A percentile compares a stretch with the other conserved stretches of the same genome.
phyloP scores from a whole-genome alignment of 2,797 vertebrate species.

The Macropodus opercularis region DNA sequence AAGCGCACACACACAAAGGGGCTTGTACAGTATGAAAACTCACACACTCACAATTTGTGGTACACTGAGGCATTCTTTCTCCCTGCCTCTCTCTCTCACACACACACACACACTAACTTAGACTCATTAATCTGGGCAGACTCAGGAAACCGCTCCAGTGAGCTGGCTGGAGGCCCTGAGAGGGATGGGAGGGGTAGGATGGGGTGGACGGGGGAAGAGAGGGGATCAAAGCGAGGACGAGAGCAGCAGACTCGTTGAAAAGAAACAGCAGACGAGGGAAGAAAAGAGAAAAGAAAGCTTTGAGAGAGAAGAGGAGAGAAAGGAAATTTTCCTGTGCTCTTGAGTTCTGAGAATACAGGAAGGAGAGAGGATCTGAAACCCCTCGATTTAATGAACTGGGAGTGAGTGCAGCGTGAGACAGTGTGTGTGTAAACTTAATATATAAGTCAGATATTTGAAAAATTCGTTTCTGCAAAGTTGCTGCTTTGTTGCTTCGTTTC shows the following conservation, averaged over 20 bases:
- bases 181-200: conserved; percentile 58
- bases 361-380: conserved; percentile 66
- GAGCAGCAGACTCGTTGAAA: conserved; percentile 78
- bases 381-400: conserved; percentile 70
- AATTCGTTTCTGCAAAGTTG: conserved; percentile 15
- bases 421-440: conserved; percentile 15
- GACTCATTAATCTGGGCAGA: conserved; percentile 89
- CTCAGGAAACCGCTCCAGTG: conserved; percentile 90
- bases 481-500: no score
- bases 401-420: conserved; percentile 20
- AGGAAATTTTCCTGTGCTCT: conserved; percentile 77
- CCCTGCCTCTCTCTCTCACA: conserved; percentile 51
- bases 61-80: conserved; percentile 74
- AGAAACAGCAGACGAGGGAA: conserved; percentile 80
- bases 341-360: conserved; percentile 68
- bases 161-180: conserved; percentile 92
- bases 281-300: conserved; percentile 79
- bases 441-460: conserved; percentile 14
- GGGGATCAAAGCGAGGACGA: conserved; percentile 79
- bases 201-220: conserved; percentile 18
- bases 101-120: conserved; percentile 68
- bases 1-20: conserved; percentile 50
- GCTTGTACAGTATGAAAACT: conserved; percentile 67
- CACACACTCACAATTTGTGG: conserved; percentile 79
- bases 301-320: conserved; percentile 79